Percentiles rank a stretch among this genome's conserved stretches.
phyloP scores from a whole-genome alignment of 1,140 invertebrate genomes.

The Chlorops oryzae region DNA sequence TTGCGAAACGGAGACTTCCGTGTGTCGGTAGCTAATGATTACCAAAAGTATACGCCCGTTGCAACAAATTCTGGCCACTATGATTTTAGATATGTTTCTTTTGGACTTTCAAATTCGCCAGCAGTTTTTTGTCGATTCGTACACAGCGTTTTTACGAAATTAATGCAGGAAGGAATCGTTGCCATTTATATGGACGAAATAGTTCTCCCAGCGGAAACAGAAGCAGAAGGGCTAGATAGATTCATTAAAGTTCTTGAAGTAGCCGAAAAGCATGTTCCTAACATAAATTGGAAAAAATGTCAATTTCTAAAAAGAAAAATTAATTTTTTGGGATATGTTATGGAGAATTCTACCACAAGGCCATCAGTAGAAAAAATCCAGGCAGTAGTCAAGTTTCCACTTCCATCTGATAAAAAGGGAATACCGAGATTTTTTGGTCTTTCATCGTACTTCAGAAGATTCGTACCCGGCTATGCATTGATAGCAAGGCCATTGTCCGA shows the following conservation, averaged over 20 bases:
- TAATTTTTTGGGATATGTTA: not conserved
- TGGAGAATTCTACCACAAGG: not conserved
- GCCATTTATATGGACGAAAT: constrained; percentile 5
- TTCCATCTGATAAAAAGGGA: not conserved
- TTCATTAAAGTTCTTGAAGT: not conserved
- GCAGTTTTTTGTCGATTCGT: constrained; percentile 38
- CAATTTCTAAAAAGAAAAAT: not conserved
- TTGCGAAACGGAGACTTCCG: constrained; percentile 46
- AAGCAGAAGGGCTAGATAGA: not conserved
- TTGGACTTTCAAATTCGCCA: constrained; percentile 48
- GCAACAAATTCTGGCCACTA: constrained; percentile 45
- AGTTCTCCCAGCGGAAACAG: not conserved
- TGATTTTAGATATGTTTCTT: constrained; percentile 48
- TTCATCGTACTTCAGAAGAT: not conserved
- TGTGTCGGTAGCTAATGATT: constrained; percentile 30
- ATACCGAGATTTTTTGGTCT: not conserved
- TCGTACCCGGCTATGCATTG: not conserved
- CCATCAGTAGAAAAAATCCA: constrained; percentile 4
- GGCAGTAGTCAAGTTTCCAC: not conserved
- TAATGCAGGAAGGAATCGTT: not conserved
- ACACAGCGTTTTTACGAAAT: not conserved
- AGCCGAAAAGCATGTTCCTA: not conserved
- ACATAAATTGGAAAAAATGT: not conserved
- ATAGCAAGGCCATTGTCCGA: constrained; percentile 2
- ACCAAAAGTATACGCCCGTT: constrained; percentile 40